These are phyloP conservation scores for Lichenostomus cassidix DNA, from an alignment of 2,113 vertebrate genomes.

Conservation along the genomic window DNA sequence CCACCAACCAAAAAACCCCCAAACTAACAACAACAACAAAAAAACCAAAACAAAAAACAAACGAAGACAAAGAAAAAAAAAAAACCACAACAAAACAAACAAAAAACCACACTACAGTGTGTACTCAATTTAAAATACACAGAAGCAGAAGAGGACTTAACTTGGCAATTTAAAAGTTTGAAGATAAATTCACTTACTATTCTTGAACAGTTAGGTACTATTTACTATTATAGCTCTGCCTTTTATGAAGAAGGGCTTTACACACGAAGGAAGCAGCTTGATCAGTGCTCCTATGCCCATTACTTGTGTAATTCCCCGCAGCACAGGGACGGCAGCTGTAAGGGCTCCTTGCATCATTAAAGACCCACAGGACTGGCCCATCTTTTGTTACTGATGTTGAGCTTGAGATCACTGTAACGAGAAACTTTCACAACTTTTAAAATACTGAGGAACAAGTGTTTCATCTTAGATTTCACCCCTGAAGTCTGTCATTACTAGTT, in stretches of 20 bases:
- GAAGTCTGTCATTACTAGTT: constrained; percentile 55
- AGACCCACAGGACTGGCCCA: not conserved
- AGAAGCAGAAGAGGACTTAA: not conserved
- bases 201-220: not conserved
- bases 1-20: too few relatives aligned
- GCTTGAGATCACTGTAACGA: constrained; percentile 4
- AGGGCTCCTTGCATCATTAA: not conserved
- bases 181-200: not conserved
- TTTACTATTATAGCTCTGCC: not conserved
- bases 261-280: not conserved
- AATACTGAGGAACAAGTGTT: constrained; percentile 23
- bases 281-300: not conserved
- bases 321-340: not conserved
- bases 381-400: not conserved
- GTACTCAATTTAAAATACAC: not conserved
- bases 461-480: not conserved
- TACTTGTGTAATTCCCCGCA: not conserved
- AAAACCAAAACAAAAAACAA: not conserved
- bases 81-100: not conserved
- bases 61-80: not conserved
- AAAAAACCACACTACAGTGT: not conserved
- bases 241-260: not conserved
- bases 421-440: constrained; percentile 37
- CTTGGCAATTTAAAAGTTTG: not conserved
- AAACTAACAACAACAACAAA: not conserved